Evolutionary conservation across 2,888 invertebrate species (phyloP).

Genomic region (Cyrtodaria siliqua): DNA sequence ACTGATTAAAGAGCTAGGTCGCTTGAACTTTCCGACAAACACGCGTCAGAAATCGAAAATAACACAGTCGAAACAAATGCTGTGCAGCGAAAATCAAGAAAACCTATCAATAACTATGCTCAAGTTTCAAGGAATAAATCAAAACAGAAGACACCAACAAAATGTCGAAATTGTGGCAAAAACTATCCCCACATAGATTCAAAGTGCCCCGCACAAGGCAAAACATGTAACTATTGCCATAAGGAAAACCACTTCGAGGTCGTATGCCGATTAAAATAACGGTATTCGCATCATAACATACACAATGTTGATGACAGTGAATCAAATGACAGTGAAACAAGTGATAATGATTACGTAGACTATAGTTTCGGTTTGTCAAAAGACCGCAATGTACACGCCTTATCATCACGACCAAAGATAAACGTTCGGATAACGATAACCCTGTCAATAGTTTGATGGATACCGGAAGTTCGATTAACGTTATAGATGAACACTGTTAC

Average conservation of each 20-base stretch:
- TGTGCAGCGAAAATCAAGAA: no score
- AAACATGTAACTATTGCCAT: not conserved
- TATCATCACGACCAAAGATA: not conserved
- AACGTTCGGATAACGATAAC: no score
- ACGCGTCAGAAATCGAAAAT: constrained; percentile 14
- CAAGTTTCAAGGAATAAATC: no score
- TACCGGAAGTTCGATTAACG: constrained; percentile 22
- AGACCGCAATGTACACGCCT: not conserved
- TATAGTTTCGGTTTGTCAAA: not conserved
- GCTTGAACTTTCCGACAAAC: constrained; percentile 36
- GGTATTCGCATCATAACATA: not conserved
- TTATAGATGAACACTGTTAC: constrained; percentile 9
- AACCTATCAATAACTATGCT: no score
- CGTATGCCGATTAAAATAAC: not conserved
- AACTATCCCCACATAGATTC: constrained; percentile 18
- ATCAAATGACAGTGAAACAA: not conserved
- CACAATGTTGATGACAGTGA: not conserved
- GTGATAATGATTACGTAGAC: not conserved
- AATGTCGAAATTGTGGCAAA: constrained; percentile 40
- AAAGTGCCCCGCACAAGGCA: constrained; percentile 3
- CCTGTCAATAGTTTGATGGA: constrained; percentile 4
- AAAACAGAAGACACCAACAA: not conserved
- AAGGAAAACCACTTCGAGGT: constrained; percentile 1
- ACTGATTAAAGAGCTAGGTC: not conserved
- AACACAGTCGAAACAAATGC: no score